A percentile compares a stretch with the other conserved stretches of the same genome.
phyloP scores from a whole-genome alignment of 2,797 vertebrate species.

The Crax fasciolata region DNA sequence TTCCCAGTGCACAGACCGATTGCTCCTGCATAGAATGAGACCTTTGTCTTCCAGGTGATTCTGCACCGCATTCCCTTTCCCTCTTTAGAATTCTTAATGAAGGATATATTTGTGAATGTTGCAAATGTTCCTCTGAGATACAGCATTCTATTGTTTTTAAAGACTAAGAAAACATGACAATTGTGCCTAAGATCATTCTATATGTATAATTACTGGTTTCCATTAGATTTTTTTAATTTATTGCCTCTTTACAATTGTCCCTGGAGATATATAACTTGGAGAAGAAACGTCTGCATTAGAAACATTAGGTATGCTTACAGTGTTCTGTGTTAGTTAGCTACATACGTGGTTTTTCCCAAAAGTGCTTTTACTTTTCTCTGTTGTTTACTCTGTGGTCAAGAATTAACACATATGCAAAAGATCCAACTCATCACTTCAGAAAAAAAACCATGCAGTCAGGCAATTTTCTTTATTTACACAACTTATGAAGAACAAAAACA shows the following conservation, averaged over 20 bases:
- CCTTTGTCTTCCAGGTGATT: slow-evolving; percentile 23
- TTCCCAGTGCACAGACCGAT: background rate
- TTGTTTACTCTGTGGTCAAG: slow-evolving; percentile 83
- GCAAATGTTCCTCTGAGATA: slow-evolving; percentile 61
- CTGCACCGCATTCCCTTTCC: background rate
- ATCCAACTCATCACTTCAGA: slow-evolving; percentile 33
- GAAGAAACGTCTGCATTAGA: slow-evolving; percentile 90
- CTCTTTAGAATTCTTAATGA: slow-evolving; percentile 6
- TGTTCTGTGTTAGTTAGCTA: slow-evolving; percentile 88
- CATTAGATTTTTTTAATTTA: slow-evolving; percentile 86
- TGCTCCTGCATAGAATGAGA: background rate
- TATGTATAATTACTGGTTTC: slow-evolving; percentile 79
- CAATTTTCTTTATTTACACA: slow-evolving; percentile 11
- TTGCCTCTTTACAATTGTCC: slow-evolving; percentile 87
- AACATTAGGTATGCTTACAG: slow-evolving; percentile 88
- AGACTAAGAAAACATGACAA: slow-evolving; percentile 38
- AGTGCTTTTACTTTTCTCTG: slow-evolving; percentile 83
- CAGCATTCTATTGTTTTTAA: slow-evolving; percentile 53
- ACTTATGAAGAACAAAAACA: slow-evolving; percentile 31
- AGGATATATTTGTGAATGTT: slow-evolving; percentile 48
- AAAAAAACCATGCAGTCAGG: background rate
- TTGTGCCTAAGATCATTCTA: slow-evolving; percentile 79
- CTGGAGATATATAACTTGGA: slow-evolving; percentile 90
- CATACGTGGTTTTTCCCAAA: slow-evolving; percentile 84
- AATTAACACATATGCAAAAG: slow-evolving; percentile 70